These are phyloP conservation scores for Pangasius krempfi DNA, from an alignment of 2,797 vertebrate genomes.

Conservation along the genomic window DNA sequence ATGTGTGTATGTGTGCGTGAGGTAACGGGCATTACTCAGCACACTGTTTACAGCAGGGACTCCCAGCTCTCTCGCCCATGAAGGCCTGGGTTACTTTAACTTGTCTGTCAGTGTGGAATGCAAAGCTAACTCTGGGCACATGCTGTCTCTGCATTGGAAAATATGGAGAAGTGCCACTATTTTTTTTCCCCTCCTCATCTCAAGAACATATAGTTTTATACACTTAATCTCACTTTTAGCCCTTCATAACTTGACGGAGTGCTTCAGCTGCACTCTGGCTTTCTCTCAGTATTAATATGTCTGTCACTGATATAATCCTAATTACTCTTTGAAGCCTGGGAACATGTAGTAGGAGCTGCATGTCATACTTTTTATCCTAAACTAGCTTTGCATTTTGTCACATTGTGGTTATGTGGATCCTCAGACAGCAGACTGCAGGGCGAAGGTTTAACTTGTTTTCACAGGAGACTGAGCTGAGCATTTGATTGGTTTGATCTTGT, in stretches of 20 bases:
- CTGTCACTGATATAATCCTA: conserved; percentile 20
- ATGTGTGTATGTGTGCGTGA: conserved; percentile 37
- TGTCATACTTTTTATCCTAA: background rate
- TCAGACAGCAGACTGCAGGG: background rate
- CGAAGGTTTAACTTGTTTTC: background rate
- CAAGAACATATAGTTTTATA: conserved; percentile 76
- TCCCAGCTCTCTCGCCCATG: conserved; percentile 54
- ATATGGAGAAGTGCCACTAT: conserved; percentile 66
- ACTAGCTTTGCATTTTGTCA: conserved; percentile 13
- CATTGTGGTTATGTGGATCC: conserved; percentile 23
- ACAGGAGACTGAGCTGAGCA: background rate
- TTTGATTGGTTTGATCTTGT: conserved; percentile 41
- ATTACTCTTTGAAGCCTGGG: conserved; percentile 57
- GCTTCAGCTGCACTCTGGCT: conserved; percentile 68
- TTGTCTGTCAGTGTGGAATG: conserved; percentile 51
- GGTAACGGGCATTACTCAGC: conserved; percentile 66
- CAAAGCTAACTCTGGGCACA: conserved; percentile 32
- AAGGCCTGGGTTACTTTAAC: conserved; percentile 59
- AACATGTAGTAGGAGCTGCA: conserved; percentile 19
- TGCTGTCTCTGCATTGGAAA: conserved; percentile 56
- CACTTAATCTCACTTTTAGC: conserved; percentile 81
- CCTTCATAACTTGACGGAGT: conserved; percentile 69
- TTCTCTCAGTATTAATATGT: background rate
- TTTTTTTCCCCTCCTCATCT: conserved; percentile 72
- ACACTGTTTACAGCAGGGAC: conserved; percentile 65